Evolutionary conservation across 2,888 invertebrate genomes (phyloP).

Genomic region (Gymnocheta viridis): DNA sequence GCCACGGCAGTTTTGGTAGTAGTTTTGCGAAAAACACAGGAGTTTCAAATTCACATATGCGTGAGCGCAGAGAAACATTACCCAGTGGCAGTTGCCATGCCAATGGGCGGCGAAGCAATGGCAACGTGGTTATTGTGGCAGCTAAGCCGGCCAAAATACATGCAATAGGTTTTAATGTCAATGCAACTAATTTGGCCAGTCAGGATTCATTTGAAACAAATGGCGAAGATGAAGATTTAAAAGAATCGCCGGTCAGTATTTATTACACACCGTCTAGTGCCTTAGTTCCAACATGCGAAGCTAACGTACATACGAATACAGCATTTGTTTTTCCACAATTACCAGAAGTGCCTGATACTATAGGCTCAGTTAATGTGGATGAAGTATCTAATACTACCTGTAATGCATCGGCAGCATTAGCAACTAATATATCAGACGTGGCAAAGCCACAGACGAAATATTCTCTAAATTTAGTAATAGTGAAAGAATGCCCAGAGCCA

Average conservation of each 20-base stretch:
- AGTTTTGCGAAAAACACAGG: slow-evolving; percentile 43
- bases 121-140: slow-evolving; percentile 74
- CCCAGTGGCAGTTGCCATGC: slow-evolving; percentile 41
- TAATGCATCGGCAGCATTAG: background rate
- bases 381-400: background rate
- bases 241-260: slow-evolving; percentile 60
- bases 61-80: slow-evolving; percentile 62
- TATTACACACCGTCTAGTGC: slow-evolving; percentile 56
- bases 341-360: slow-evolving; percentile 1
- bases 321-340: slow-evolving; percentile 57
- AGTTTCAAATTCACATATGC: slow-evolving; percentile 40
- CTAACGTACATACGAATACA: slow-evolving; percentile 19
- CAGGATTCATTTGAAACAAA: slow-evolving; percentile 47
- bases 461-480: slow-evolving; percentile 65
- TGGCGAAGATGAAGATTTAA: slow-evolving; percentile 20
- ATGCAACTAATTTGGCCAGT: slow-evolving; percentile 40
- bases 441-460: slow-evolving; percentile 57
- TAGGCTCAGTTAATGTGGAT: background rate
- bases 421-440: background rate
- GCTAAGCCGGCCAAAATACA: slow-evolving; percentile 77
- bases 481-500: slow-evolving; percentile 59
- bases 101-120: slow-evolving; percentile 32
- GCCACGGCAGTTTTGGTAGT: slow-evolving; percentile 39
- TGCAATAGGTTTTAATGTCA: slow-evolving; percentile 77
- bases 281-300: slow-evolving; percentile 1